A percentile compares a stretch with the other conserved stretches of the same genome.
Evolutionary conservation across 1,140 invertebrate genomes (phyloP).

Genomic region (Mizuhopecten yessoensis): DNA sequence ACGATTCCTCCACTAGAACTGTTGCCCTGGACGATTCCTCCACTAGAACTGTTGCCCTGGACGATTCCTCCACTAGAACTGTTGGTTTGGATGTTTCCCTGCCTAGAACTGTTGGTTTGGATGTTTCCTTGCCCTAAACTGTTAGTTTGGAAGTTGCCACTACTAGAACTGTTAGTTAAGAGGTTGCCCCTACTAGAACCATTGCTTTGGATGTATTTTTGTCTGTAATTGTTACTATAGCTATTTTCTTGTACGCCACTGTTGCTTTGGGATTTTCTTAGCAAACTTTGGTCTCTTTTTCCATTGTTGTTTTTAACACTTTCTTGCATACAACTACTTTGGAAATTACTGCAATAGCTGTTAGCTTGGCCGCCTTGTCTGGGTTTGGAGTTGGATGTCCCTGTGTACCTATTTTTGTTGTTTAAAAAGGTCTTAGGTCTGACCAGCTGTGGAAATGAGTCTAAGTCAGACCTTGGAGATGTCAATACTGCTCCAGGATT

Average conservation of each 20-base stretch:
- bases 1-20: too few relatives aligned
- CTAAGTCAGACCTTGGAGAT: neutral
- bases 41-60: too few relatives aligned
- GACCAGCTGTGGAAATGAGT: neutral
- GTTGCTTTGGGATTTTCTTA: neutral
- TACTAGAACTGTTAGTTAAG: too few relatives aligned
- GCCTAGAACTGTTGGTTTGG: neutral
- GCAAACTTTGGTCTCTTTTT: neutral
- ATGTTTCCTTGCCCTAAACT: neutral
- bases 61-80: neutral
- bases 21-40: too few relatives aligned
- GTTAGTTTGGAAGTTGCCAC: neutral
- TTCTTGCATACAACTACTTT: neutral
- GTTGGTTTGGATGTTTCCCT: neutral
- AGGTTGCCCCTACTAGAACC: too few relatives aligned
- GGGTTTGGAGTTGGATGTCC: neutral
- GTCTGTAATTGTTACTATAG: neutral
- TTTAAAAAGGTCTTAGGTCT: neutral
- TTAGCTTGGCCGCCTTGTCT: neutral
- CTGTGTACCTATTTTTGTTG: neutral
- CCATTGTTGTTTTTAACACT: neutral
- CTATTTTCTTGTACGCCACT: neutral
- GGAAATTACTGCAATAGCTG: neutral
- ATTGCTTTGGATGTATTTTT: neutral
- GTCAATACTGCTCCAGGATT: neutral